Percentiles rank a stretch among this genome's conserved stretches.
phyloP scores from a whole-genome alignment of 2,113 vertebrate genomes.

The Chroicocephalus ridibundus region DNA sequence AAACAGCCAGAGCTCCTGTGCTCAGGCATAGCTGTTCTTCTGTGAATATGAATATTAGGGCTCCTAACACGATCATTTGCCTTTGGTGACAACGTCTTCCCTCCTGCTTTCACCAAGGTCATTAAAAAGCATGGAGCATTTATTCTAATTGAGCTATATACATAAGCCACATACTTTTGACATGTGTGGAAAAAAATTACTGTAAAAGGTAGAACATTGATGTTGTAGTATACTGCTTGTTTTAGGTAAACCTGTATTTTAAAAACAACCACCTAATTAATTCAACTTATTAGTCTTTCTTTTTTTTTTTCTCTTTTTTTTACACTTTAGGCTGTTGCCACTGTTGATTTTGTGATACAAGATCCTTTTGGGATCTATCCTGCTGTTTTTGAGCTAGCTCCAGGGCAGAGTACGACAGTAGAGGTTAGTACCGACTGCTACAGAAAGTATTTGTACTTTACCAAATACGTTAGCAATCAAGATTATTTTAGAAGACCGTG shows the following conservation, averaged over 20 bases:
- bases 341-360: constrained; percentile 75
- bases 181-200: background rate
- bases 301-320: background rate
- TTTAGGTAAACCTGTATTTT: background rate
- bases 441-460: background rate
- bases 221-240: background rate
- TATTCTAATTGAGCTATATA: background rate
- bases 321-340: constrained; percentile 70
- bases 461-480: background rate
- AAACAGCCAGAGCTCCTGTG: background rate
- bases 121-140: background rate
- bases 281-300: background rate
- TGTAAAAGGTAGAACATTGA: background rate
- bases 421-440: constrained; percentile 76
- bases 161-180: background rate
- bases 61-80: background rate
- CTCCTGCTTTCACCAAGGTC: background rate
- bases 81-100: background rate
- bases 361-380: constrained; percentile 87
- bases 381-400: constrained; percentile 79
- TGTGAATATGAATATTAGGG: background rate
- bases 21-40: background rate
- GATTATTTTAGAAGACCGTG: background rate
- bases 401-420: constrained; percentile 75
- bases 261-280: background rate